Conservation (phyloP, 2,113 vertebrate genomes). For the Zapornia atra region DNA sequence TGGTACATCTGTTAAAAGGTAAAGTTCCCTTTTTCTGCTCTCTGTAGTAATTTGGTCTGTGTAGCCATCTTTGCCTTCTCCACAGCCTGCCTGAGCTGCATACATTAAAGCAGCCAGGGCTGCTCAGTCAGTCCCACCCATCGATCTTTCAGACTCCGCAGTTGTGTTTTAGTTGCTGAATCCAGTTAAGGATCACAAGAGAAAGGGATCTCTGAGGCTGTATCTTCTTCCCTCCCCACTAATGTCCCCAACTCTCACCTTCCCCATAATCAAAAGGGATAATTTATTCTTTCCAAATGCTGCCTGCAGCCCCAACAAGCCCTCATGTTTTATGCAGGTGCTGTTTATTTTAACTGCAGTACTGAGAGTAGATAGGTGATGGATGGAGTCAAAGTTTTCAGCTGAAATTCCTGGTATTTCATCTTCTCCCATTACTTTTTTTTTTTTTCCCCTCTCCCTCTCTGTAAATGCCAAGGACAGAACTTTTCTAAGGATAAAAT, state of each 20-base stretch:
- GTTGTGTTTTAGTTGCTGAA: not conserved
- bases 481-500: not conserved
- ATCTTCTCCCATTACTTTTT: not conserved
- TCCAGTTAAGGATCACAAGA: not conserved
- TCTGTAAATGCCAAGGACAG: not conserved
- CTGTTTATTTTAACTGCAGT: not conserved
- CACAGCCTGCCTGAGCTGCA: not conserved
- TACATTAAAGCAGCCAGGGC: not conserved
- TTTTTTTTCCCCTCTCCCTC: too few relatives aligned
- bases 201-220: not conserved
- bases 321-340: not conserved
- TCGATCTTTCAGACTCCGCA: not conserved
- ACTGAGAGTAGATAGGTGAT: not conserved
- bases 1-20: not conserved
- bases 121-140: not conserved
- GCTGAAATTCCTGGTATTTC: not conserved
- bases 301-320: not conserved
- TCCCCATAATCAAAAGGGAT: not conserved
- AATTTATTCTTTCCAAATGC: not conserved
- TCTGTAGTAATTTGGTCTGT: not conserved
- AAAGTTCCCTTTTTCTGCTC: not conserved
- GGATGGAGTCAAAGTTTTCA: not conserved
- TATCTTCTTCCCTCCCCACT: not conserved
- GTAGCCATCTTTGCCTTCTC: not conserved
- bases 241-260: fast-evolving